Percentiles rank a stretch among this genome's conserved stretches.
phyloP scores from a whole-genome alignment of 2,113 vertebrate species.

The Lonchura striata region DNA sequence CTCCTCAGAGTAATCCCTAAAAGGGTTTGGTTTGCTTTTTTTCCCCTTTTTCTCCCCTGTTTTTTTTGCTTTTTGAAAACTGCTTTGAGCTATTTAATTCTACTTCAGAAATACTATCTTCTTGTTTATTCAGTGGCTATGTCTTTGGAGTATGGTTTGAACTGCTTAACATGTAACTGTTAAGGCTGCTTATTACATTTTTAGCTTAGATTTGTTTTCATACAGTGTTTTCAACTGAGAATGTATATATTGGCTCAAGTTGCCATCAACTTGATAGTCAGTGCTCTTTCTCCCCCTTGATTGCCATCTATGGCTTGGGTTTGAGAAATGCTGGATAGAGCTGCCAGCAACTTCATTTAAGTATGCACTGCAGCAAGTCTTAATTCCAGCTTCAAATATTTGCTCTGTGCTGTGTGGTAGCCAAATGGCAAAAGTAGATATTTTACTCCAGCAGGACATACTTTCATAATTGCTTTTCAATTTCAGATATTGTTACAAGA shows the following conservation, averaged over 20 bases:
- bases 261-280: background rate
- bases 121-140: slow-evolving; percentile 88
- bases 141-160: slow-evolving; percentile 77
- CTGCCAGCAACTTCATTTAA: slow-evolving; percentile 50
- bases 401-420: slow-evolving; percentile 70
- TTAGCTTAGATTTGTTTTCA: slow-evolving; percentile 57
- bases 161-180: slow-evolving; percentile 77
- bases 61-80: slow-evolving; percentile 80
- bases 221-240: slow-evolving; percentile 32
- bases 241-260: slow-evolving; percentile 36
- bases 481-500: slow-evolving; percentile 75
- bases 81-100: slow-evolving; percentile 96
- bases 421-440: slow-evolving; percentile 73
- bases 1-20: slow-evolving; percentile 96
- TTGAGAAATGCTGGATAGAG: slow-evolving; percentile 23
- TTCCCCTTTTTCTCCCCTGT: background rate
- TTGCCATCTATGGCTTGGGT: slow-evolving; percentile 11
- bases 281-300: background rate
- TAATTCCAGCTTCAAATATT: slow-evolving; percentile 81
- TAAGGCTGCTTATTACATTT: slow-evolving; percentile 73
- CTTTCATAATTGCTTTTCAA: slow-evolving; percentile 77
- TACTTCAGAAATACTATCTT: slow-evolving; percentile 91
- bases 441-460: slow-evolving; percentile 66
- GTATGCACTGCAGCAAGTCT: slow-evolving; percentile 64
- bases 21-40: slow-evolving; percentile 83